These are phyloP conservation scores for Lethrus apterus DNA, from an alignment of 1,140 invertebrate genomes.

Conservation along the genomic window DNA sequence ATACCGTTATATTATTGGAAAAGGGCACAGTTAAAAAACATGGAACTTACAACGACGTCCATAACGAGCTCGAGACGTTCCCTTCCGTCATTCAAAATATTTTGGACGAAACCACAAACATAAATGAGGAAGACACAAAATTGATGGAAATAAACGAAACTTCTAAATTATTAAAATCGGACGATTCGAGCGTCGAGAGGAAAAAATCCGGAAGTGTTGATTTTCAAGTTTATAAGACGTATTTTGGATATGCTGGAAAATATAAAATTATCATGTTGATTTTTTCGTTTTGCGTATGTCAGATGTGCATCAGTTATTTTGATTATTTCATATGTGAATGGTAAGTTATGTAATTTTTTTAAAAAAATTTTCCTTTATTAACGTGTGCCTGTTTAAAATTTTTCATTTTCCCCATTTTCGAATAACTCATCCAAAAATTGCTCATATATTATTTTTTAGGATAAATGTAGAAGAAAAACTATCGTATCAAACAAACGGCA, in stretches of 20 bases:
- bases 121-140: not conserved
- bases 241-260: constrained; percentile 57
- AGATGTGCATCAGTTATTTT: constrained; percentile 56
- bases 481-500: too few species aligned
- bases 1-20: constrained; percentile 7
- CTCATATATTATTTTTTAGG: constrained; percentile 1
- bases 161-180: not conserved
- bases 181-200: constrained; percentile 16
- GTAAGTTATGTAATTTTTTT: constrained; percentile 45
- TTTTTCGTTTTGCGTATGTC: constrained; percentile 50
- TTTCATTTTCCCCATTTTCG: too few species aligned
- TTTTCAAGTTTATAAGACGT: constrained; percentile 54
- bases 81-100: constrained; percentile 6
- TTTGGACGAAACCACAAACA: not conserved
- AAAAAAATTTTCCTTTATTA: too few species aligned
- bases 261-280: constrained; percentile 48
- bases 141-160: too few species aligned
- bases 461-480: constrained; percentile 4
- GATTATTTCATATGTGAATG: constrained; percentile 75
- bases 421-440: not conserved
- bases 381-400: too few species aligned
- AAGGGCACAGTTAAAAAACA: constrained; percentile 2
- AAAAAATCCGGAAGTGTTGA: constrained; percentile 41
- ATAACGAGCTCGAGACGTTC: too few species aligned
- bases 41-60: not conserved